A percentile compares a stretch with the other conserved stretches of the same genome.
Conservation (phyloP, 2,797 vertebrate species). For the Neosilurus mollespiculum region DNA sequence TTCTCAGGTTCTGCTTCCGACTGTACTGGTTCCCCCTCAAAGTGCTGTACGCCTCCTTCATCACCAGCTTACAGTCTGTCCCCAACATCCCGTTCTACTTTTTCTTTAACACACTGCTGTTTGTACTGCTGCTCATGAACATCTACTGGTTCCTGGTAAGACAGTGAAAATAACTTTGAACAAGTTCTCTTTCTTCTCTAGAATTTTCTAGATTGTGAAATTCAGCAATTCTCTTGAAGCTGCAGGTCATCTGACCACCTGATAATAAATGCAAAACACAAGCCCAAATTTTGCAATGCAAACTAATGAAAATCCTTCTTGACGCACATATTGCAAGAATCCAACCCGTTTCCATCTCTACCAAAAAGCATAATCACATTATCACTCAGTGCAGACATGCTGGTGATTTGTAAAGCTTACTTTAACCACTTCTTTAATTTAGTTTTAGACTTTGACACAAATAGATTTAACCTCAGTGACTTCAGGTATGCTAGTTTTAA, state of each 20-base stretch:
- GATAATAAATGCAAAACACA: conserved; percentile 15
- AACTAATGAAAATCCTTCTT: not conserved
- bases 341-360: not conserved
- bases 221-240: not conserved
- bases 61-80: conserved; percentile 84
- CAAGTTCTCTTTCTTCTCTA: not conserved
- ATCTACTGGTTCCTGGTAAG: conserved; percentile 99
- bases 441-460: not conserved
- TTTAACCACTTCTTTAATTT: not conserved
- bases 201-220: not conserved
- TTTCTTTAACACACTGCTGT: conserved; percentile 92
- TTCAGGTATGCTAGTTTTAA: not conserved
- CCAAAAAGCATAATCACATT: not conserved
- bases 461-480: not conserved
- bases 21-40: conserved; percentile 99
- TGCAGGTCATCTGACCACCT: not conserved
- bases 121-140: conserved; percentile 89
- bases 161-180: not conserved
- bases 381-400: not conserved
- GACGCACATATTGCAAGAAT: not conserved
- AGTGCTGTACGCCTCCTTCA: conserved; percentile 87
- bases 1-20: conserved; percentile 94
- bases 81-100: conserved; percentile 96
- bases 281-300: conserved; percentile 7
- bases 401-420: not conserved